Base-by-base conservation (phyloP, 2,888 invertebrate genomes). In the Glyphotaelius pellucidus region DNA sequence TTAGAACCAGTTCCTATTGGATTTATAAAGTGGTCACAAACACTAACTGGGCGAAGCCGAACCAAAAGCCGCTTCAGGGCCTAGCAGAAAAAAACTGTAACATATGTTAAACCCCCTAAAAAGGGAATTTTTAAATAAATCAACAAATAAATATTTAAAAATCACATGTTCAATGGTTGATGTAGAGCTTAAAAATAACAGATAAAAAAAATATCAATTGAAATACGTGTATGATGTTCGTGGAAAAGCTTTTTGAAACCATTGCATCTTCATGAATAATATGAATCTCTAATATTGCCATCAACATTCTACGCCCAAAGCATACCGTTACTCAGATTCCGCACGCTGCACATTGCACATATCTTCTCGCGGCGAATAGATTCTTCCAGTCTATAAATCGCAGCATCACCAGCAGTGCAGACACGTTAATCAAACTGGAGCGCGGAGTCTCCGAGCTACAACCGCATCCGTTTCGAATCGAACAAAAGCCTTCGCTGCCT, bases 401-500 rank as follows among this genome's bases (percentile, higher is more conserved):
- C 67, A n/a, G 9, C 86, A 38, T 86, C 86, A 38, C 30, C 25
- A 86, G 42, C 86, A 86, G 86, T 47, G 86, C 86, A 86, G 86
- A 30, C 38, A 42, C 86, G 86, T 86, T 86, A 42, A 47, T 86
- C 47, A 86, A 86, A 86, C 86, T 47, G 14, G 83, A 35, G 25
- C 35, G 42, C 3, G 1, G 47, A 47, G 47, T 47, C 86, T 30
- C 47, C 47, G 86, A 14, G 86, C 38, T 32, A 83, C 32, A 83
- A 86, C 86, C 86, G 42, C 86, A 86, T 86, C 86, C 86, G 86
- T 38, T 86, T 86, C 42, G 86, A 47, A 47, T 86, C 47, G 86
- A 86, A 86, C 86, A 47, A 86, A 42, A 30, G 42, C 85, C 38
- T 11, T 42, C 11, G 42, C 47, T 47, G 86, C 42, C 83, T 83